A percentile compares a stretch with the other conserved stretches of the same genome.
Evolutionary conservation across 2,797 vertebrate species (phyloP).

Genomic region (Toxotes lorentzi): DNA sequence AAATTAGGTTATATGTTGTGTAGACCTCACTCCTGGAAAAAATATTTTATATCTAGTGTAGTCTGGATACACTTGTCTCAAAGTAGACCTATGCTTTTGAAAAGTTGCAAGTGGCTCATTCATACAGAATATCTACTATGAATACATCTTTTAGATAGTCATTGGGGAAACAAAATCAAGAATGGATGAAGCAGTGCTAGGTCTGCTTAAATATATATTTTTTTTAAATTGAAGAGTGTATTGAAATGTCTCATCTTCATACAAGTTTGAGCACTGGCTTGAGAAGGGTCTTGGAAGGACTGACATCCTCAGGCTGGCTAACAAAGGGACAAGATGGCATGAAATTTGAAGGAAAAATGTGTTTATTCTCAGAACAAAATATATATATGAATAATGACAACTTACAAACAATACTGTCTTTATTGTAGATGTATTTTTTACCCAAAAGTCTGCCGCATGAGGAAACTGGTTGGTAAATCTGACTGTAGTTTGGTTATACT

Average conservation of each 20-base stretch:
- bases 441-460: background rate
- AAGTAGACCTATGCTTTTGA: background rate
- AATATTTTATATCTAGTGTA: background rate
- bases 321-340: background rate
- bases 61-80: background rate
- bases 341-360: background rate
- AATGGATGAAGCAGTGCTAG: background rate
- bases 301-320: background rate
- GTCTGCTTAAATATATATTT: background rate
- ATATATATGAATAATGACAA: background rate
- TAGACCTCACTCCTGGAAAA: background rate
- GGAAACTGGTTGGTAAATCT: background rate
- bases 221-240: background rate
- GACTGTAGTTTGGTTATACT: background rate
- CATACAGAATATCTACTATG: background rate
- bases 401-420: background rate
- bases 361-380: background rate
- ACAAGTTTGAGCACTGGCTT: constrained; percentile 8
- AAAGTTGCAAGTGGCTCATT: constrained; percentile 1
- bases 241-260: background rate
- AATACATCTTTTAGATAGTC: background rate
- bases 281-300: background rate
- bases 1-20: background rate
- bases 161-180: background rate
- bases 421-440: background rate